Evolutionary conservation across 1,140 invertebrate species (phyloP), one percentile per base, ranked within the genome.

Genomic region (Nomia melanderi): DNA sequence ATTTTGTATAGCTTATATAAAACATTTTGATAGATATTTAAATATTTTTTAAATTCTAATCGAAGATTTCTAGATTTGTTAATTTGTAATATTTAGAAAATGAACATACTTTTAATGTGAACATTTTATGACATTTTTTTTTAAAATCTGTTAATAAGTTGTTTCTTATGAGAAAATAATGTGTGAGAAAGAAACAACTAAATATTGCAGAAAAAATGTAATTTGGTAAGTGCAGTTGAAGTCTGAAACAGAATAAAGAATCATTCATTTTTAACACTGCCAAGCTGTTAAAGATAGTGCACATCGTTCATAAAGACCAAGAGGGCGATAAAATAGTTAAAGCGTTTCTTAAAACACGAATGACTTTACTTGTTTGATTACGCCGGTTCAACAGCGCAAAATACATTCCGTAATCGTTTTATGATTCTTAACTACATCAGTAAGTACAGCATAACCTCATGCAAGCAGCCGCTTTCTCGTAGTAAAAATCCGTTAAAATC

Each of bases 401-500:
- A 3, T 17, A 44, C 41, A 20, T 44, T 44, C 41, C 5, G 20
- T 44, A 44, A 78, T 66, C 76, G 76, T 53, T 81, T 78, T 54
- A 66, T 23, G 56, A 39, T 66, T 36, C 39, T 44, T 72, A 80
- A 77, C 62, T 53, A 67, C 54, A 41, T 53, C 56, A 63, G 78
- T 72, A 73, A 81, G 41, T 63, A 67, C 25, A 57, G 44, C 44
- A 39, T 60, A 66, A 77, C 50, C 23, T 65, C 41, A 64, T 70
- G 39, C 64, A 73, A 74, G 60, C 62, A 73, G 39, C 70, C 33
- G 65, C 66, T 47, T 29, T 81, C 53, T 60, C 79, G 81, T 84
- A 87, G 86, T 75, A 86, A 85, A 81, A 81, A 86, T 86, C 83
- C 85, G 86, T 87, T 84, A 87, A 83, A 83, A 82, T 85, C 79